phyloP scores from a whole-genome alignment of 2,888 invertebrate genomes.

The Helleia helle region DNA sequence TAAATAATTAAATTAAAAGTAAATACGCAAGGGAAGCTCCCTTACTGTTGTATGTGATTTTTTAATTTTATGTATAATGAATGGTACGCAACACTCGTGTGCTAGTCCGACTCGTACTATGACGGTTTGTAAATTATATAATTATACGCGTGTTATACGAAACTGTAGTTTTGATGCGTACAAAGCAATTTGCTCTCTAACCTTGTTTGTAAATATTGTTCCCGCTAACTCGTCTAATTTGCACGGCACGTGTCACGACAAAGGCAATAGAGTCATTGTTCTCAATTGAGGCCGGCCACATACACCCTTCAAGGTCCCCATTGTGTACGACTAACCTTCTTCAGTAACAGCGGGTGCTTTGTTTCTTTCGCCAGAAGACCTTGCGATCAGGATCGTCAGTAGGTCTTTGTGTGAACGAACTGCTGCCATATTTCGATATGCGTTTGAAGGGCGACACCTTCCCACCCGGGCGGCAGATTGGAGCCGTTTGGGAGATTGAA shows the following conservation, averaged over 20 bases:
- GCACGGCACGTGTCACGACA: constrained; percentile 43
- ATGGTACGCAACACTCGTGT: no score
- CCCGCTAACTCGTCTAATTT: constrained; percentile 39
- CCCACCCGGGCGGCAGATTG: constrained; percentile 4
- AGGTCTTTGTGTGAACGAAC: constrained; percentile 22
- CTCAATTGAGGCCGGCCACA: constrained; percentile 35
- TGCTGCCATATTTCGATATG: constrained; percentile 14
- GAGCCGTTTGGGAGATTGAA: constrained; percentile 36
- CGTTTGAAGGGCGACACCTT: not conserved
- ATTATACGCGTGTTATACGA: no score
- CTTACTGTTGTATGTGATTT: no score
- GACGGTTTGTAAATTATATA: no score
- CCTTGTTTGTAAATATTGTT: constrained; percentile 29
- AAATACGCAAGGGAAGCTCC: no score
- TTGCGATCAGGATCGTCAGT: constrained; percentile 31
- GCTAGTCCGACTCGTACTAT: no score
- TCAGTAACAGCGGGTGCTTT: constrained; percentile 33
- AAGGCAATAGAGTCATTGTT: constrained; percentile 46
- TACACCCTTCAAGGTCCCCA: constrained; percentile 35
- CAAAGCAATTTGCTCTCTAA: no score
- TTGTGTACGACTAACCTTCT: constrained; percentile 26
- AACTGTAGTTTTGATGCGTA: no score
- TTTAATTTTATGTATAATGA: no score
- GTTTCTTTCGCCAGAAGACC: constrained; percentile 38
- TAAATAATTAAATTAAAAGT: no score